Evolutionary conservation across 30 jellyfish, hydroid and myxozoan species (phyloP), one percentile per base, ranked within the genome.

Genomic region (Aurelia sp.): DNA sequence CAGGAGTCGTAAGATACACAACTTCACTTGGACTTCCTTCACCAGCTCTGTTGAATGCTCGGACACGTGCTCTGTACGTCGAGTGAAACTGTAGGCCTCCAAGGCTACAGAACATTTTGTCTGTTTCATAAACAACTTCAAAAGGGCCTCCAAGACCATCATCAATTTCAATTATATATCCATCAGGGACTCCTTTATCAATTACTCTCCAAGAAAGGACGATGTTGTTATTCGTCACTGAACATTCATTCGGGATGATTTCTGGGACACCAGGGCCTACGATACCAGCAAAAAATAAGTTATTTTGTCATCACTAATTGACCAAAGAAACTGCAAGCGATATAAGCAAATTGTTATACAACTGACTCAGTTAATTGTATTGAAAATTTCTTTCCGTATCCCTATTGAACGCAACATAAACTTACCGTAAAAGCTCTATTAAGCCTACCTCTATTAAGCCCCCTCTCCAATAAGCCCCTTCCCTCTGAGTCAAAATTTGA

Each of bases 1-100:
- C 92, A 4, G 98, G 97, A 0, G 98, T 92, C 10, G 97, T 92
- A 15, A 92, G 70, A 71, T 87, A 82, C 27, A 92, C 91, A 62
- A 84, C 95, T 27, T 92, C 97, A 87, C 98, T 88, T 22, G 92
- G 87, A 20, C 40, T 60, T 22, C 98, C 93, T 61, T 75, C 92
- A 11, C 97, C 97, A 5, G 96, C 93, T 31, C 84, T 60, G 75
- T 92, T 92, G 78, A 37, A 76, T 11, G 96, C 90, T 52, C 78
- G 69, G 35, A 92, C 98, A 13, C 97, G 88, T 3, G 97, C 97
- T 48, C 97, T 73, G 78, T 92, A 92, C 27, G 97, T 88, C 18
- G 98, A 92, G 17, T 83, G 84, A 51, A 87, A 92, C 78, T 92
- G 98, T 85, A 92, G 73, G 11, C 98, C 98, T 6, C 92, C 96